These are phyloP conservation scores for Labeo catla DNA, from an alignment of 2,113 vertebrate genomes.

Conservation along the genomic window DNA sequence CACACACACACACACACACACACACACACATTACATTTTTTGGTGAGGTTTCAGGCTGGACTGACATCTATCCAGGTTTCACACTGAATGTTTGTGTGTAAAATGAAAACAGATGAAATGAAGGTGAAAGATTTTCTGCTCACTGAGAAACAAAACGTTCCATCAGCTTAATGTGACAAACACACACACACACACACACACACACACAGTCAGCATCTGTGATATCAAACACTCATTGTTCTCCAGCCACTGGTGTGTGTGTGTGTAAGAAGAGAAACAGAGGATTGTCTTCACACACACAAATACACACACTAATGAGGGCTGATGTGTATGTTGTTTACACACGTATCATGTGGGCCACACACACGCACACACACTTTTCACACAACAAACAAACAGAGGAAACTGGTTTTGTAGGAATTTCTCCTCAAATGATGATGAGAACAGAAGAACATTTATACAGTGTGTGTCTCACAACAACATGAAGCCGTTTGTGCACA, in stretches of 20 bases:
- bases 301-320: background rate
- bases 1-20: slow-evolving; percentile 26
- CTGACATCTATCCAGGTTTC: background rate
- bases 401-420: slow-evolving; percentile 2
- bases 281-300: background rate
- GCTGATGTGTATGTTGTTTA: background rate
- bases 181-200: background rate
- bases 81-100: background rate
- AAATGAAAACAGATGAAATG: background rate
- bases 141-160: background rate
- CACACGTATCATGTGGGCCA: background rate
- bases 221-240: slow-evolving; percentile 22
- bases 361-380: background rate
- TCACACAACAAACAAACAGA: background rate
- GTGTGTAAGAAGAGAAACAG: slow-evolving; percentile 14
- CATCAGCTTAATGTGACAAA: background rate
- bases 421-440: background rate
- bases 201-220: background rate
- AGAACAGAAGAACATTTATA: background rate
- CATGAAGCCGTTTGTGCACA: background rate
- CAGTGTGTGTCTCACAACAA: too few relatives aligned
- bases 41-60: background rate
- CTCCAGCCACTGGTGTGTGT: background rate
- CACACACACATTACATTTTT: slow-evolving; percentile 15
- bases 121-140: background rate